Conservation (phyloP, 2,113 vertebrate species). For the Mirza zaza region DNA sequence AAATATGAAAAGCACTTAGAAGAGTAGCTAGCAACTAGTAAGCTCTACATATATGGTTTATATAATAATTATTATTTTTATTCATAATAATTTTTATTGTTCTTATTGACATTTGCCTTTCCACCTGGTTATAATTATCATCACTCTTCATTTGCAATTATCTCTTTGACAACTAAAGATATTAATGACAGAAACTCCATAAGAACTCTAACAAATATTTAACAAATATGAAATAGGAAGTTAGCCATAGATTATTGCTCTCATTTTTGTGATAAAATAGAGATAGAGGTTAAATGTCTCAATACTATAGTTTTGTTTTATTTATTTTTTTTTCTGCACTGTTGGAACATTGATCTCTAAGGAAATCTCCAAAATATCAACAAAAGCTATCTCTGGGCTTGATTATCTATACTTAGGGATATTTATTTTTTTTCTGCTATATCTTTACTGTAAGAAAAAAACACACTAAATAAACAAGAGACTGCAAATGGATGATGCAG, state of each 20-base stretch:
- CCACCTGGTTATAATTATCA: not conserved
- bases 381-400: not conserved
- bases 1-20: not conserved
- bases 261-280: conserved; percentile 10
- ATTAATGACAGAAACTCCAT: not conserved
- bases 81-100: not conserved
- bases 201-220: not conserved
- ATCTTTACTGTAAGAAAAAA: not conserved
- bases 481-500: not conserved
- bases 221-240: not conserved
- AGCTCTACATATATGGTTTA: not conserved
- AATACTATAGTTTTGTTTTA: not conserved
- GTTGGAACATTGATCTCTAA: not conserved
- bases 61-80: not conserved
- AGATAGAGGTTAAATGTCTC: not conserved
- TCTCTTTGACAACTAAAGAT: not conserved
- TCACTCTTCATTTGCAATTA: not conserved
- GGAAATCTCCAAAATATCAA: not conserved
- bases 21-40: not conserved
- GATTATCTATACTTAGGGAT: not conserved
- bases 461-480: not conserved
- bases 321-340: not conserved
- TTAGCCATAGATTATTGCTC: not conserved
- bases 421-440: not conserved
- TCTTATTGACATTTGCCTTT: not conserved